phyloP scores from a whole-genome alignment of 1,140 invertebrate species.

The Periplaneta americana region DNA sequence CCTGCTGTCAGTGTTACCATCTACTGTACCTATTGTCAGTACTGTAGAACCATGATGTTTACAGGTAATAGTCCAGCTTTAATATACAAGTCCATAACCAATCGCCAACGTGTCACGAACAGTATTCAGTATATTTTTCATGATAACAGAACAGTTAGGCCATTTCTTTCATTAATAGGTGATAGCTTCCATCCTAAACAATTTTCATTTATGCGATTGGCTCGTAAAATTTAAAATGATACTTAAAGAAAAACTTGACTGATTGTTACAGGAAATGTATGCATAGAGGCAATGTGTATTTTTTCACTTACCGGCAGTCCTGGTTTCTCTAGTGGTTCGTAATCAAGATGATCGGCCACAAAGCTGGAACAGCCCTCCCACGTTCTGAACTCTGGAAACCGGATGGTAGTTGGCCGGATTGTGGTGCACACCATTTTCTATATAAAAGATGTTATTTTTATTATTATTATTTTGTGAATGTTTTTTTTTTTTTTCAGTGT shows the following conservation, averaged over 20 bases:
- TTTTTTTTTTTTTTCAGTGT: not conserved
- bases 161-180: not conserved
- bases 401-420: slow-evolving; percentile 55
- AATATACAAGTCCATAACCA: not conserved
- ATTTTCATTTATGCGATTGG: not conserved
- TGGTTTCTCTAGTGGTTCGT: slow-evolving; percentile 47
- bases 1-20: not conserved
- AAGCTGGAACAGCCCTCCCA: slow-evolving; percentile 55
- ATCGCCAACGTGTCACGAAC: not conserved
- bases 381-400: slow-evolving; percentile 49
- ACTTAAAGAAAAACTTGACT: not conserved
- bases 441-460: not conserved
- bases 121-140: not conserved
- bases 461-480: not conserved
- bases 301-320: slow-evolving; percentile 49
- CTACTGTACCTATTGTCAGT: slow-evolving; percentile 1
- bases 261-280: too few relatives aligned
- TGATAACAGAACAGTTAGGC: not conserved
- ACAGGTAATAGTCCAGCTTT: slow-evolving; percentile 10
- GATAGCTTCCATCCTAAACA: not conserved
- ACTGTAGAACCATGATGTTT: not conserved
- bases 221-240: not conserved
- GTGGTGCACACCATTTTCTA: slow-evolving; percentile 67
- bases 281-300: not conserved
- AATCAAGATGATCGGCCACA: slow-evolving; percentile 54